phyloP scores from a whole-genome alignment of 2,113 vertebrate species.

The Cavia porcellus region DNA sequence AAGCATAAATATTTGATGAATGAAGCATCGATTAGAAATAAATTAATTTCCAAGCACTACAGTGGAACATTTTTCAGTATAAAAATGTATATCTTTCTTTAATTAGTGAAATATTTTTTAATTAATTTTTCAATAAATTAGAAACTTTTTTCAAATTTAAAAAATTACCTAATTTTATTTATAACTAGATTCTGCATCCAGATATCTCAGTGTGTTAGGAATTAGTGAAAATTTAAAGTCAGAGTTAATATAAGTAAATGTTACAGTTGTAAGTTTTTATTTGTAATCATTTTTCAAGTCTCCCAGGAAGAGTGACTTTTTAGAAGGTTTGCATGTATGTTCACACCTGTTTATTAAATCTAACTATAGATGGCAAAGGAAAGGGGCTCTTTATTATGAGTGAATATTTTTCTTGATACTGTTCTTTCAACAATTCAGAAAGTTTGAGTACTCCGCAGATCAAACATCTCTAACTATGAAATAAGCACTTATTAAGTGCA shows the following conservation, averaged over 20 bases:
- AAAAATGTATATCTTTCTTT: too few species aligned
- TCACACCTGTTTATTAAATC: neutral
- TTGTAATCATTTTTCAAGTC: neutral
- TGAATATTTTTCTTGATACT: neutral
- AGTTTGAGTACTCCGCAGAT: neutral
- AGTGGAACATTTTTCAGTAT: too few species aligned
- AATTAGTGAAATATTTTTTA: neutral
- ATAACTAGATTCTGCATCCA: neutral
- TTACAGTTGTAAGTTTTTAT: neutral
- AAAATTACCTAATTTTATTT: neutral
- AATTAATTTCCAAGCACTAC: neutral
- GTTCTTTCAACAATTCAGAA: slow-evolving; percentile 22
- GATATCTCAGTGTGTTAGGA: neutral
- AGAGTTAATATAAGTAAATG: slow-evolving; percentile 29
- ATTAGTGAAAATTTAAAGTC: neutral
- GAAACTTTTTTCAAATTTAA: neutral
- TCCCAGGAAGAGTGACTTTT: neutral
- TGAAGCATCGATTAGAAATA: neutral
- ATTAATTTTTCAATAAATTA: neutral
- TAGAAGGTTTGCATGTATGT: neutral
- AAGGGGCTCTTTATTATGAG: neutral
- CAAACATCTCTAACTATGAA: neutral
- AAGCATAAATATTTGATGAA: slow-evolving; percentile 18
- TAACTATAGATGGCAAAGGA: neutral
- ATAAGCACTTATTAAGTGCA: neutral